These are phyloP conservation scores for Nomada ferruginata DNA, from an alignment of 2,888 invertebrate genomes.

Conservation along the genomic window DNA sequence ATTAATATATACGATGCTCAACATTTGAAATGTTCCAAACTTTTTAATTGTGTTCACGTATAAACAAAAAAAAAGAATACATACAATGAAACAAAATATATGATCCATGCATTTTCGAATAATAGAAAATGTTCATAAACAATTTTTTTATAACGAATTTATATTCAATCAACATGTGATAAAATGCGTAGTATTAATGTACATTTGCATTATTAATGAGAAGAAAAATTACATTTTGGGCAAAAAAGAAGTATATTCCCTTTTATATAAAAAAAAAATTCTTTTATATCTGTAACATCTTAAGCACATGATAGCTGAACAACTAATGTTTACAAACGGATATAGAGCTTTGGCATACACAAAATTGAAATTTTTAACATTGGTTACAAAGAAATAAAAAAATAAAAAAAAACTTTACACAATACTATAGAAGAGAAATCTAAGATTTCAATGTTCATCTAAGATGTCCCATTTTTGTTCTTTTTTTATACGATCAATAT, in stretches of 20 bases:
- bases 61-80: constrained; percentile 37
- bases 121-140: constrained; percentile 39
- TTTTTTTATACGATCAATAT: constrained; percentile 33
- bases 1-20: constrained; percentile 68
- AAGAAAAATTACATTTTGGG: constrained; percentile 36
- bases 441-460: constrained; percentile 34
- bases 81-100: constrained; percentile 31
- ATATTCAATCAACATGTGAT: constrained; percentile 58
- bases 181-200: constrained; percentile 55
- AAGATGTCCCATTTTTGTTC: constrained; percentile 16
- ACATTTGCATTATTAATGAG: constrained; percentile 32
- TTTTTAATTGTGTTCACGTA: constrained; percentile 68
- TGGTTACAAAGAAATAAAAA: constrained; percentile 3
- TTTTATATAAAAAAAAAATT: constrained; percentile 54
- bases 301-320: constrained; percentile 36
- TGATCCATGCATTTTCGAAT: constrained; percentile 30
- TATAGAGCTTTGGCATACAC: constrained; percentile 22
- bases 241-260: constrained; percentile 33
- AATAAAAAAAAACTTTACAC: constrained; percentile 14
- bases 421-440: constrained; percentile 16
- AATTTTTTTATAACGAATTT: constrained; percentile 53
- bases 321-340: constrained; percentile 21
- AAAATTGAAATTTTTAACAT: constrained; percentile 18
- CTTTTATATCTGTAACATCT: constrained; percentile 54
- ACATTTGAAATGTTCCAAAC: constrained; percentile 74